Evolutionary conservation across 2,888 invertebrate genomes (phyloP).

Genomic region (Trissolcus japonicus): DNA sequence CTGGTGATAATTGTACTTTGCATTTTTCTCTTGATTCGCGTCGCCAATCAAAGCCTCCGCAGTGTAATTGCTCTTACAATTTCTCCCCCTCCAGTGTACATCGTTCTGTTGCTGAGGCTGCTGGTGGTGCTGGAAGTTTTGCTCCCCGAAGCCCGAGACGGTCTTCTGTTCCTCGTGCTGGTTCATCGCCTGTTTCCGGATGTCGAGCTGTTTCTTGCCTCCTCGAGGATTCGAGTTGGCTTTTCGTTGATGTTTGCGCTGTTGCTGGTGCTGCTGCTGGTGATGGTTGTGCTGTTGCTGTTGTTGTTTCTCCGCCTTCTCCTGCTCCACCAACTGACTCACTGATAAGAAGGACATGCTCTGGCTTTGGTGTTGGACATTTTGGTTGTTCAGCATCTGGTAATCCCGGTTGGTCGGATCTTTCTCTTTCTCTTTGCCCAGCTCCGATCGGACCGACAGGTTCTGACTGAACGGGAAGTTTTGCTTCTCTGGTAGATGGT

Average conservation of each 20-base stretch:
- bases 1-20: conserved; percentile 72
- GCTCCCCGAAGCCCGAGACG: conserved; percentile 58
- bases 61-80: conserved; percentile 75
- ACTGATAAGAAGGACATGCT: conserved; percentile 80
- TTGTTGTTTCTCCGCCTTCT: conserved; percentile 74
- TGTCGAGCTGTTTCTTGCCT: conserved; percentile 71
- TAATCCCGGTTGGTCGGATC: conserved; percentile 67
- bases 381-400: conserved; percentile 73
- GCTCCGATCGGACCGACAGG: conserved; percentile 58
- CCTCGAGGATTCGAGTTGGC: conserved; percentile 69
- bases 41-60: conserved; percentile 75
- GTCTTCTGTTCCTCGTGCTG: conserved; percentile 67
- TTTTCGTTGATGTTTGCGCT: conserved; percentile 72
- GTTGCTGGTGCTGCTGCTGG: conserved; percentile 62
- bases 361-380: conserved; percentile 70
- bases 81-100: conserved; percentile 71
- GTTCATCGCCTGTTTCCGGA: conserved; percentile 68
- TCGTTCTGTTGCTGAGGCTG: conserved; percentile 71
- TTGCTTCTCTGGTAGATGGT: conserved; percentile 69
- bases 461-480: conserved; percentile 70
- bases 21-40: conserved; percentile 68
- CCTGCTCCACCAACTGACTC: conserved; percentile 81
- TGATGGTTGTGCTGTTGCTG: conserved; percentile 62
- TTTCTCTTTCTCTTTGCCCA: conserved; percentile 71
- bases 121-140: conserved; percentile 61